phyloP scores from a whole-genome alignment of 2,888 invertebrate genomes.

The Tipula lateralis region DNA sequence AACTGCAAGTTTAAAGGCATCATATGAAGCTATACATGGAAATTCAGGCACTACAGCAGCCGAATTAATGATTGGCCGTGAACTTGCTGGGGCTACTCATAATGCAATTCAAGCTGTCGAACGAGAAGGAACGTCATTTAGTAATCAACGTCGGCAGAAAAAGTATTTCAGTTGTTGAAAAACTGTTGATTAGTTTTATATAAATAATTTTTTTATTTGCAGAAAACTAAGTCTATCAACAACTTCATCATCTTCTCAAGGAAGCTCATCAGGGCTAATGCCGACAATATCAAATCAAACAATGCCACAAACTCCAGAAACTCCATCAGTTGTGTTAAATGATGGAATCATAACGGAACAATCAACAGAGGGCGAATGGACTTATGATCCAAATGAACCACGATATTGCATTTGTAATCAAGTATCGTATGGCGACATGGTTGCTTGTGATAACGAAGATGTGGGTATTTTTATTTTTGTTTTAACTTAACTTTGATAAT shows the following conservation, averaged over 20 bases:
- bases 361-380: conserved; percentile 72
- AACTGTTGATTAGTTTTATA: too few relatives aligned
- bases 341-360: conserved; percentile 47
- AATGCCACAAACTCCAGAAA: conserved; percentile 30
- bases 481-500: conserved; percentile 29
- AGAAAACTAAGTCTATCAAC: conserved; percentile 14
- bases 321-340: conserved; percentile 38
- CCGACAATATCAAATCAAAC: conserved; percentile 31
- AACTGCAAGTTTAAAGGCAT: conserved; percentile 90
- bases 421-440: conserved; percentile 97
- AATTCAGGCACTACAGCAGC: conserved; percentile 58
- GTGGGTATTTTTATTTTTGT: conserved; percentile 55
- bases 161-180: conserved; percentile 48
- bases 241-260: conserved; percentile 27
- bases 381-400: conserved; percentile 93
- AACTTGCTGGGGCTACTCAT: conserved; percentile 67
- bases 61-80: conserved; percentile 66
- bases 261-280: conserved; percentile 25
- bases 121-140: conserved; percentile 52
- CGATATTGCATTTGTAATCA: conserved; percentile 95
- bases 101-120: conserved; percentile 66
- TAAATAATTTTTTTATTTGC: background rate
- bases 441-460: conserved; percentile 96
- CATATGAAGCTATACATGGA: conserved; percentile 81
- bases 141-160: conserved; percentile 60